Evolutionary conservation across 2,113 vertebrate genomes (phyloP).

Genomic region (Laticauda laticaudata): DNA sequence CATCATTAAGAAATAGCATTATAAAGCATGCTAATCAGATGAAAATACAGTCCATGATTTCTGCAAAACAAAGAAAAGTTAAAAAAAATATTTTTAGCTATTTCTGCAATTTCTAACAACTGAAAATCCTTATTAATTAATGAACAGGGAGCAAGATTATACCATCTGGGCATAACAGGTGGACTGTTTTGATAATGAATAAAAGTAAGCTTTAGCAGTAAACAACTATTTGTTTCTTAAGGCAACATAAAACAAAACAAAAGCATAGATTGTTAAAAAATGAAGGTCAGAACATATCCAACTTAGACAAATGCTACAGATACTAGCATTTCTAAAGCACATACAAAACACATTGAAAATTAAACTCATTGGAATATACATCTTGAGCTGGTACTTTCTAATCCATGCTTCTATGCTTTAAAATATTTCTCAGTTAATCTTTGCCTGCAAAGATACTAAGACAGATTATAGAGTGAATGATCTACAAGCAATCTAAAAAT

Average conservation of each 20-base stretch:
- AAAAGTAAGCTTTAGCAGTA: slow-evolving; percentile 5
- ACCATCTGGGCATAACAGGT: slow-evolving; percentile 29
- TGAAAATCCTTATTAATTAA: slow-evolving; percentile 28
- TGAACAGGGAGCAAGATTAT: not conserved
- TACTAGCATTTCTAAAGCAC: not conserved
- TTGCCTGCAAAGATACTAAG: not conserved
- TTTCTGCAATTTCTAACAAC: not conserved
- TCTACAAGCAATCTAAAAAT: not conserved
- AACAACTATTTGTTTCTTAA: slow-evolving; percentile 31
- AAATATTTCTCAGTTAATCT: not conserved
- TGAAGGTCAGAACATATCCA: slow-evolving; percentile 3
- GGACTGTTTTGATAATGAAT: slow-evolving; percentile 31
- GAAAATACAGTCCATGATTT: not conserved
- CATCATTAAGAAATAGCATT: not conserved
- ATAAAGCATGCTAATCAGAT: no score
- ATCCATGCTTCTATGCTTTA: not conserved
- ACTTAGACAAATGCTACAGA: not conserved
- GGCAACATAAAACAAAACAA: not conserved
- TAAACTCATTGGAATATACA: slow-evolving; percentile 11
- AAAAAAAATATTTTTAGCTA: not conserved
- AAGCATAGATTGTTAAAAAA: not conserved
- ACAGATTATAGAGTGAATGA: not conserved
- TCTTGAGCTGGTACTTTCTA: not conserved
- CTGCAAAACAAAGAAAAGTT: not conserved
- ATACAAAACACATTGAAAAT: not conserved